Conservation (phyloP, 2,797 vertebrate genomes). For the Botia almorhae region DNA sequence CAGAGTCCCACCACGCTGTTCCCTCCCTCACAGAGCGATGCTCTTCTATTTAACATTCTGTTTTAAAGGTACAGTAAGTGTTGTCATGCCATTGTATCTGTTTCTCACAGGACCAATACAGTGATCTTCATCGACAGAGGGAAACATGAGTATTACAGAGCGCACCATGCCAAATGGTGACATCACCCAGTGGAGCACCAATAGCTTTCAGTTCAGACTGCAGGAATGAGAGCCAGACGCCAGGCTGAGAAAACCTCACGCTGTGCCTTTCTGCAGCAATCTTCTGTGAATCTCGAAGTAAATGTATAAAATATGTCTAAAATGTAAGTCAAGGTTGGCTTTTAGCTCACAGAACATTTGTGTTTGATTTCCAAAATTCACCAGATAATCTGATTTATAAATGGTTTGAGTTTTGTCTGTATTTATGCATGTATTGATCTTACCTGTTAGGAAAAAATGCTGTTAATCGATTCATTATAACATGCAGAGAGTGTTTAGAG, state of each 20-base stretch:
- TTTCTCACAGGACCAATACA: conserved; percentile 88
- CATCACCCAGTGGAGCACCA: conserved; percentile 86
- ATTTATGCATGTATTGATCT: not conserved
- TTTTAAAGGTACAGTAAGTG: not conserved
- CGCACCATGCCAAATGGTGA: conserved; percentile 90
- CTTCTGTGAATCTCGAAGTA: not conserved
- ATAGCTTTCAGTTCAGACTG: conserved; percentile 87
- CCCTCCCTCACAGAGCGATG: not conserved
- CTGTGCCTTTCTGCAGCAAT: conserved; percentile 69
- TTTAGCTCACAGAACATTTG: not conserved
- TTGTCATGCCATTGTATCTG: conserved; percentile 8
- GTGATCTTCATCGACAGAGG: conserved; percentile 89
- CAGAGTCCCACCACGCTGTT: conserved; percentile 52
- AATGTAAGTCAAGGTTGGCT: no score
- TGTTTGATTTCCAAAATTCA: not conserved
- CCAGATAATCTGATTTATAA: not conserved
- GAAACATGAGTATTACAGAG: conserved; percentile 92
- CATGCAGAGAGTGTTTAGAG: not conserved
- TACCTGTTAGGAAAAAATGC: not conserved
- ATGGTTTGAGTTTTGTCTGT: not conserved
- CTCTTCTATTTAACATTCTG: not conserved
- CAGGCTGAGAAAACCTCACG: conserved; percentile 52
- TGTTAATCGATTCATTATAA: not conserved
- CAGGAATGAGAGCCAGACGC: conserved; percentile 72
- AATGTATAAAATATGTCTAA: no score